Base-by-base conservation (phyloP, 1,140 invertebrate species). In the Andrena cerasifolii region DNA sequence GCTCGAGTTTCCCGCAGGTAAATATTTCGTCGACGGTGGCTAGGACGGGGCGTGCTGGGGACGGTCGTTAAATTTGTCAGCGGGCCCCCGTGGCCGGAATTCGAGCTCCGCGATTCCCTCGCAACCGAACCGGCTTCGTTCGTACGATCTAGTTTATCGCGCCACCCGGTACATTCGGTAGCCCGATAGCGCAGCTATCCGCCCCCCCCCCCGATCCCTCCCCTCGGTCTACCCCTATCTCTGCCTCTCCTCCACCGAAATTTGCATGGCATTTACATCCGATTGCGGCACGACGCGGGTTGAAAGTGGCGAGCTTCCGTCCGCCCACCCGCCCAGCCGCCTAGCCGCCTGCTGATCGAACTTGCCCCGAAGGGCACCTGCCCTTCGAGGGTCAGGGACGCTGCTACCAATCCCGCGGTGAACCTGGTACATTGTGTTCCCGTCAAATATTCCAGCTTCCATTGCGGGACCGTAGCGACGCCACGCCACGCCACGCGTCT, bases 211-310 rank as follows among this genome's bases (percentile, higher is more conserved):
- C 6, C 63, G 26, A 16, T 47, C 36, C 18, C 45, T 21, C 31
- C 53, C 62, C 59, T 61, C 40, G 24, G n/a, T 59, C 58, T 63
- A 56, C 73, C 66, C 77, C 78, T 80, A 70, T 82, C 73, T 59
- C 79, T 77, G 51, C 54, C 53, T 53, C 66, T 71, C 59, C 56
- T 51, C 63, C 56, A 43, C 61, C 72, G 40, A 86, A 80, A 89
- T 89, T 89, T 88, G 86, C 87, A 89, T 89, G 76, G 81, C 83
- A 88, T 88, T 89, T 88, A 86, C 87, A 89, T 88, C 82, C 82
- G 86, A 89, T 88, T 87, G 87, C 82, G 80, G 82, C 73, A 63
- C 65, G 72, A 85, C 84, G 82, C 84, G 58, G 63, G 53, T 75
- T 82, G 79, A 78, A 85, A 86, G 80, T 67, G 79, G 51, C 78